A percentile compares a stretch with the other conserved stretches of the same genome.
These are phyloP conservation scores for Cyanoderma ruficeps DNA, from an alignment of 2,113 vertebrate genomes.

Conservation along the genomic window DNA sequence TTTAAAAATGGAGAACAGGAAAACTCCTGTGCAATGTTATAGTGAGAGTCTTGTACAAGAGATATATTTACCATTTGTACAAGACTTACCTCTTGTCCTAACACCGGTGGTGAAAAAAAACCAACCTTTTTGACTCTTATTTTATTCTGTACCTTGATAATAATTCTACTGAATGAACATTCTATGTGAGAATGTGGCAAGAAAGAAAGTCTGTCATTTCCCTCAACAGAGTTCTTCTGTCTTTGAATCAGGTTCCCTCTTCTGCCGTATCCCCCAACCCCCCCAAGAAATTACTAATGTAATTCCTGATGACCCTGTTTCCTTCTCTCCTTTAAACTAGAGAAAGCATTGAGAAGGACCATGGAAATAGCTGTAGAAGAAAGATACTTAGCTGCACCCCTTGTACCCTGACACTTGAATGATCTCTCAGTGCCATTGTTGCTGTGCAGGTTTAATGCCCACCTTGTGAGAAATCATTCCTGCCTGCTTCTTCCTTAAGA, in stretches of 20 bases:
- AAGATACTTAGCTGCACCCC: background rate
- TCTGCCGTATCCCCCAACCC: rapidly evolving
- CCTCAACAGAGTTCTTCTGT: background rate
- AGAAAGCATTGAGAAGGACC: background rate
- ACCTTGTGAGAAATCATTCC: background rate
- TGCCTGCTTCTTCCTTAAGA: background rate
- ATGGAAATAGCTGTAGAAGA: background rate
- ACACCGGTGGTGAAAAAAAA: background rate
- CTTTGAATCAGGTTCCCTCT: background rate
- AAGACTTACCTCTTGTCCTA: background rate
- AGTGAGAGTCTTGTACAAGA: background rate
- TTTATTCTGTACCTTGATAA: background rate
- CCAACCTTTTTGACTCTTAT: background rate
- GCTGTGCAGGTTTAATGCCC: background rate
- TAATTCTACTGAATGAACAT: background rate
- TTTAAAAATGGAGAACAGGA: background rate
- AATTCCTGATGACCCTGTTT: background rate
- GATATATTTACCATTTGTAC: background rate
- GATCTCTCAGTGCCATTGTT: background rate
- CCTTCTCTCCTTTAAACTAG: background rate
- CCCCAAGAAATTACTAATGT: background rate
- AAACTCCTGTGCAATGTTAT: background rate
- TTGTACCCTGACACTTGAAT: background rate
- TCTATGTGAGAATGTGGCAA: background rate
- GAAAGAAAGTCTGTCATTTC: background rate